Base-by-base conservation (phyloP, 1,140 invertebrate species). In the Papilio machaon region DNA sequence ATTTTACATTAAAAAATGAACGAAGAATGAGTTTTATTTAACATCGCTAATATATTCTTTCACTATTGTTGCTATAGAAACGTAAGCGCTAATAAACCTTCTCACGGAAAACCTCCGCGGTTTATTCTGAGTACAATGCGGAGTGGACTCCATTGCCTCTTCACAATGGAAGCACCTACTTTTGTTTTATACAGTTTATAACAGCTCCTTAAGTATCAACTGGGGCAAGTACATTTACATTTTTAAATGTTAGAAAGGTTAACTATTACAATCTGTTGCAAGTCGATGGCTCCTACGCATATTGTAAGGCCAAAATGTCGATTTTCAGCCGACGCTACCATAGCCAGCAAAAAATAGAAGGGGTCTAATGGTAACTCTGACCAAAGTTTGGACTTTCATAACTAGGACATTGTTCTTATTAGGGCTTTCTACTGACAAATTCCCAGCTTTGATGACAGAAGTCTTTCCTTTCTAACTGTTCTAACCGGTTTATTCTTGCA, bases 141-240 rank as follows among this genome's bases (percentile, higher is more conserved):
- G 64, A 70, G 64, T 70, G 64, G 64, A 15, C 30, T 35, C 64
- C 64, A 70, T 70, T 70, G 23, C 64, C 30, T 35, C 64, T 70
- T 35, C 64, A 70, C 64, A 70, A 70, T 70, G 8, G 64, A 70
- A 70, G 13, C 30, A 70, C 30, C 64, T 70, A 70, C 64, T 70
- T 70, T 70, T 70, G 64, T 70, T 70, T 70, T 70, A 70, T 70
- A 70, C 30, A 17, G 23, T 70, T 70, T 38, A 70, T 70, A 70
- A 70, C 64, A 17, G 30, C 10, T 70, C 17, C 64, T 70, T 70
- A 38, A 30, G 64, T 70, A 4, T 15, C 30, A 35, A 35, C 30
- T 35, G 15, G 4, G 13, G 30, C 23, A 70, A 70, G 15, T 38
- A 70, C 60, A 30, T 10, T 23, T 13, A 10, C 19, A 30, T 30